These are phyloP conservation scores for Drosophila kikkawai DNA, from an alignment of 1,140 invertebrate species.

Conservation along the genomic window DNA sequence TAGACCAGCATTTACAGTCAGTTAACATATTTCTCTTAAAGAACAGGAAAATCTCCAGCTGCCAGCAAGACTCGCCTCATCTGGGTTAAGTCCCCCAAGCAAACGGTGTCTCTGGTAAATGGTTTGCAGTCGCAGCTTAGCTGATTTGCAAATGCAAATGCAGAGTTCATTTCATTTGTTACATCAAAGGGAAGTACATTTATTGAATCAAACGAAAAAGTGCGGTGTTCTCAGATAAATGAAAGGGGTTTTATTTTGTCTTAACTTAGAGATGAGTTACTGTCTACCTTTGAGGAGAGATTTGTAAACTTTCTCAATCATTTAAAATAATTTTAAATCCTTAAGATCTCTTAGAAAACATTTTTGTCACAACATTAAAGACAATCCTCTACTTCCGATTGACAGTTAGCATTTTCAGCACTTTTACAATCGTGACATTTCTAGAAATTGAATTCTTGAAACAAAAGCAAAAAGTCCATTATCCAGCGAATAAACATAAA, in stretches of 20 bases:
- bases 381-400: not conserved
- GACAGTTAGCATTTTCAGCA: constrained; percentile 2
- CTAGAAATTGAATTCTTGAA: constrained; percentile 9
- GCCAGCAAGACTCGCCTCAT: not conserved
- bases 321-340: not conserved
- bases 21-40: constrained; percentile 36
- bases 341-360: not conserved
- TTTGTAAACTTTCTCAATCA: not conserved
- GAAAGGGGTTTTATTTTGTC: no score
- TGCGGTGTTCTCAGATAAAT: not conserved
- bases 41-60: constrained; percentile 25
- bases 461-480: constrained; percentile 33
- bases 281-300: no score
- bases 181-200: constrained; percentile 6
- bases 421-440: not conserved
- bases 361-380: not conserved
- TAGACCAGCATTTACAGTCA: constrained; percentile 33
- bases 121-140: constrained; percentile 8
- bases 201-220: not conserved
- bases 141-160: constrained; percentile 20
- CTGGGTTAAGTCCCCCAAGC: not conserved
- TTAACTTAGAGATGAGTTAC: not conserved
- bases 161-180: not conserved
- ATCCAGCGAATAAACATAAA: constrained; percentile 35
- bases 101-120: constrained; percentile 5